phyloP scores from a whole-genome alignment of 2,888 invertebrate genomes.

The Tetragonisca angustula region DNA sequence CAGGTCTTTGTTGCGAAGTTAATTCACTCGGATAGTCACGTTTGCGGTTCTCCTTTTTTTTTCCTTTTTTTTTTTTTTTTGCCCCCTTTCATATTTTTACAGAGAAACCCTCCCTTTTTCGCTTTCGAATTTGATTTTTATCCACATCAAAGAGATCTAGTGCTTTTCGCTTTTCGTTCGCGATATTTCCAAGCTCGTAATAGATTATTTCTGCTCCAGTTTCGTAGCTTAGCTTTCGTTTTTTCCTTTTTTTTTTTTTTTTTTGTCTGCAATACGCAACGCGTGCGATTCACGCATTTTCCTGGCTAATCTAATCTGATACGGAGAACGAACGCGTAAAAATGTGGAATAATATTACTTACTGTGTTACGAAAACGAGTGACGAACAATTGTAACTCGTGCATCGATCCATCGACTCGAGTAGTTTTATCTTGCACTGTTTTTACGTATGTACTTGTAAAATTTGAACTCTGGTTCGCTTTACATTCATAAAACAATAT shows the following conservation, averaged over 20 bases:
- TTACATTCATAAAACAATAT: no score
- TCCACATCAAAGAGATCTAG: not conserved
- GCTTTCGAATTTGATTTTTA: not conserved
- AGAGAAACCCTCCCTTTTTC: not conserved
- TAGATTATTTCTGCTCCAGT: not conserved
- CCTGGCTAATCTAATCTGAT: not conserved
- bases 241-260: not conserved
- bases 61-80: not conserved
- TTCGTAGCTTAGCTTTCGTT: not conserved
- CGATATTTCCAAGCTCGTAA: not conserved
- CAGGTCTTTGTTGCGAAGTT: not conserved
- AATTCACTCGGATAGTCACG: not conserved
- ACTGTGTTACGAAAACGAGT: no score
- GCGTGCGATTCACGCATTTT: not conserved
- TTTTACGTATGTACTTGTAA: no score
- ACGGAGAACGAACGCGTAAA: no score
- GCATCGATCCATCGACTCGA: no score
- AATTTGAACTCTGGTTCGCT: no score
- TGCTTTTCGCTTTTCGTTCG: not conserved
- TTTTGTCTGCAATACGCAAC: no score
- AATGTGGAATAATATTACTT: no score
- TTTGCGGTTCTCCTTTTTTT: not conserved
- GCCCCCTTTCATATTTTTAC: not conserved
- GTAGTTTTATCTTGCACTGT: no score
- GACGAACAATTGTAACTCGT: no score